Evolutionary conservation across 2,113 vertebrate species (phyloP), one percentile per base, ranked within the genome.

Genomic region (Sebastes schlegelii): DNA sequence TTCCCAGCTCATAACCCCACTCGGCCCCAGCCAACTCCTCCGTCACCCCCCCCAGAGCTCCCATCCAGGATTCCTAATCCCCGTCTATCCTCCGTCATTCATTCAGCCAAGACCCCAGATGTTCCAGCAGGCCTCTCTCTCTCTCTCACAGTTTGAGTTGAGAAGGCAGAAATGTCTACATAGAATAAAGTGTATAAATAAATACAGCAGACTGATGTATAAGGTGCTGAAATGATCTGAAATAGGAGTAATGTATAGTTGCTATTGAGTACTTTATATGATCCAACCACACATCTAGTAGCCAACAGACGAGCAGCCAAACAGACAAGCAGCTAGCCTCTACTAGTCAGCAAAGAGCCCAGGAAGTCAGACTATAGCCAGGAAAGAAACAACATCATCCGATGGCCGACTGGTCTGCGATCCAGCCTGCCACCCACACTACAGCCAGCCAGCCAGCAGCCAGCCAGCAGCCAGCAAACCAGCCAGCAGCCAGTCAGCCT

Each of bases 41-140:
- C 16, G 48, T 79, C 71, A 65, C 64, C 76, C 79, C 76, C 70
- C 73, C 75, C 84, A 84, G 62, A 85, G 68, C 62, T 77, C 62
- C 65, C 69, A 77, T 80, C 68, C 82, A 79, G 58, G 65, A 82
- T 46, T 45, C 46, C 78, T 88, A 89, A 92, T 89, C 88, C 89
- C 79, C 76, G 77, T 79, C 77, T 73, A 72, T 86, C 77, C 86
- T 52, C 23, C 74, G 75, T 80, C 84, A 77, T 88, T 89, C 74
- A 85, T 86, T 91, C 58, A 75, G 86, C 92, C 89, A 91, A 91
- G 65, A 87, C 81, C 85, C 86, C 91, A 92, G 81, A 91, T 91
- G 85, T 91, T 89, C 75, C 42, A 82, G 57, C 79, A 62, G 51
- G 78, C 79, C 16, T 13, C 77, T 74, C 74, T n/a, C n/a, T 58